Evolutionary conservation across 2,113 vertebrate genomes (phyloP).

Genomic region (Poeciliopsis prolifica): DNA sequence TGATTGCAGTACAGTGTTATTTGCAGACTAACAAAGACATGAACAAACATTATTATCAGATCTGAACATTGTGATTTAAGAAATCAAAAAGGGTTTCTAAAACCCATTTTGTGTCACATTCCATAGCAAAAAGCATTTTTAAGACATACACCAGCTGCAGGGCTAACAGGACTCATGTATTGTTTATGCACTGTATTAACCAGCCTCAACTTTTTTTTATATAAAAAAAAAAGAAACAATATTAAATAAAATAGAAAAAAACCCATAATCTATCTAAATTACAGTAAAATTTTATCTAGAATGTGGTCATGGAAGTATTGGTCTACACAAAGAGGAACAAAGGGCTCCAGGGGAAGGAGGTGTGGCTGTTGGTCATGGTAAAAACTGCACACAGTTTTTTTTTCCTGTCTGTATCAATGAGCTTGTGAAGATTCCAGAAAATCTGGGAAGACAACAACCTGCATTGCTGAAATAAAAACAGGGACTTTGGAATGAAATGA

Average conservation of each 20-base stretch:
- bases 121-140: too few species aligned
- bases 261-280: slow-evolving; percentile 49
- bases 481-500: slow-evolving; percentile 52
- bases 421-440: not conserved
- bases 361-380: slow-evolving; percentile 5
- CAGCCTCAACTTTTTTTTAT: too few species aligned
- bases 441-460: slow-evolving; percentile 1
- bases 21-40: slow-evolving; percentile 21
- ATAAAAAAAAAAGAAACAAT: too few species aligned
- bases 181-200: too few species aligned
- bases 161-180: not conserved
- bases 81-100: too few species aligned
- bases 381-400: not conserved
- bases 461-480: slow-evolving; percentile 1
- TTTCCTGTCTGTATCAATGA: not conserved
- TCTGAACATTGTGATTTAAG: too few species aligned
- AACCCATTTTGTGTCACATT: too few species aligned
- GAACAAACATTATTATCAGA: too few species aligned
- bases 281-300: slow-evolving; percentile 45
- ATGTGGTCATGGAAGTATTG: slow-evolving; percentile 45
- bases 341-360: not conserved
- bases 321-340: slow-evolving; percentile 50
- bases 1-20: slow-evolving; percentile 31
- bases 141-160: too few species aligned
- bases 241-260: not conserved